phyloP scores from a whole-genome alignment of 2,113 vertebrate species.

The Hypomesus transpacificus region DNA sequence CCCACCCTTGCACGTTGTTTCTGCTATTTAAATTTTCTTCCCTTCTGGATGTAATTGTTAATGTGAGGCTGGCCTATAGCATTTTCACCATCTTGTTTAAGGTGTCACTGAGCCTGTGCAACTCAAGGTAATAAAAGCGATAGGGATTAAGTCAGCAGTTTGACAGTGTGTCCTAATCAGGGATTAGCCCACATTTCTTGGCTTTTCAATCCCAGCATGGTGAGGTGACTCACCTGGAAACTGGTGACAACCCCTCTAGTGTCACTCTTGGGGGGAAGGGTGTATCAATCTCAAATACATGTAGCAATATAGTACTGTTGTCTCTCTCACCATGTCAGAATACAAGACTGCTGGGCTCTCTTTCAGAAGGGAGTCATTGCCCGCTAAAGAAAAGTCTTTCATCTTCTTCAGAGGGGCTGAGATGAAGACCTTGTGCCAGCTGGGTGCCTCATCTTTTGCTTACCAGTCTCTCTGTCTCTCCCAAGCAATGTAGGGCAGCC shows the following conservation, averaged over 20 bases:
- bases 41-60: conserved; percentile 27
- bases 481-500: conserved; percentile 28
- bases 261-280: neutral
- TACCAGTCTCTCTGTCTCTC: conserved; percentile 4
- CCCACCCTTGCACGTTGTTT: conserved; percentile 3
- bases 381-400: conserved; percentile 25
- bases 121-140: conserved; percentile 60
- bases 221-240: conserved; percentile 59
- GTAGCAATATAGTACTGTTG: conserved; percentile 23
- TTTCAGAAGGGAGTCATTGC: neutral
- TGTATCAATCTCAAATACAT: conserved; percentile 23
- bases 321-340: neutral
- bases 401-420: conserved; percentile 44
- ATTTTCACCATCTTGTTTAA: conserved; percentile 35
- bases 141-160: conserved; percentile 55
- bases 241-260: neutral
- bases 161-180: conserved; percentile 52
- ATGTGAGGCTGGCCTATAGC: neutral
- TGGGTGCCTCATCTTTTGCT: conserved; percentile 18
- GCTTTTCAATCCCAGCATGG: conserved; percentile 22
- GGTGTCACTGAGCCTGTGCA: conserved; percentile 12
- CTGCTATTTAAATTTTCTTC: conserved; percentile 32
- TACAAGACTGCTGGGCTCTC: conserved; percentile 5
- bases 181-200: conserved; percentile 65
- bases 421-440: conserved; percentile 31